Evolutionary conservation across 2,888 invertebrate species (phyloP).

Genomic region (Heliconius ethilla): DNA sequence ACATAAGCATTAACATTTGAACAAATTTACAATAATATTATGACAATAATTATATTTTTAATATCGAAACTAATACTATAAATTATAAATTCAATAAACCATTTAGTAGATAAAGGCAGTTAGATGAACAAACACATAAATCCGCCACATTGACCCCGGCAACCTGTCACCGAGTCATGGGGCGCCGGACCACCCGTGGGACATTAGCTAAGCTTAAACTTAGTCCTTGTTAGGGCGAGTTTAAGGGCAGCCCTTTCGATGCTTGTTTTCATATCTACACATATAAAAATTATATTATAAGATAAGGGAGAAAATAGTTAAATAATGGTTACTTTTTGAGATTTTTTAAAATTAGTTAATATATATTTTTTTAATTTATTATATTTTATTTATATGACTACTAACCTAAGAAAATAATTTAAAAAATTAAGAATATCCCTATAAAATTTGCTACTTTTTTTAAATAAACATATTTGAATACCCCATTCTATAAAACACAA

Average conservation of each 20-base stretch:
- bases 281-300: background rate
- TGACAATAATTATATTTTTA: background rate
- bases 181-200: constrained; percentile 72
- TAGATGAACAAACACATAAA: constrained; percentile 32
- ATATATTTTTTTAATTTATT: no score
- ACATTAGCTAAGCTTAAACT: constrained; percentile 54
- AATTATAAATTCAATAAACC: background rate
- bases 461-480: no score
- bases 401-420: no score
- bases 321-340: background rate
- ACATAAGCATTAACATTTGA: background rate
- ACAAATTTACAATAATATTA: background rate
- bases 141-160: constrained; percentile 53
- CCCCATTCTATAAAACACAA: no score
- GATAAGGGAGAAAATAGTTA: background rate
- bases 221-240: constrained; percentile 41
- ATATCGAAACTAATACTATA: background rate
- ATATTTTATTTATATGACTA: no score
- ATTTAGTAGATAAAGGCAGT: constrained; percentile 18
- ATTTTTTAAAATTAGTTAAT: background rate
- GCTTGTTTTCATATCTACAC: background rate
- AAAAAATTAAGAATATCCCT: no score
- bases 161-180: constrained; percentile 61
- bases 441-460: no score
- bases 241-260: background rate